A percentile compares a stretch with the other conserved stretches of the same genome.
Conservation (phyloP, 1,140 invertebrate genomes). For the Scaptomyza pallida region DNA sequence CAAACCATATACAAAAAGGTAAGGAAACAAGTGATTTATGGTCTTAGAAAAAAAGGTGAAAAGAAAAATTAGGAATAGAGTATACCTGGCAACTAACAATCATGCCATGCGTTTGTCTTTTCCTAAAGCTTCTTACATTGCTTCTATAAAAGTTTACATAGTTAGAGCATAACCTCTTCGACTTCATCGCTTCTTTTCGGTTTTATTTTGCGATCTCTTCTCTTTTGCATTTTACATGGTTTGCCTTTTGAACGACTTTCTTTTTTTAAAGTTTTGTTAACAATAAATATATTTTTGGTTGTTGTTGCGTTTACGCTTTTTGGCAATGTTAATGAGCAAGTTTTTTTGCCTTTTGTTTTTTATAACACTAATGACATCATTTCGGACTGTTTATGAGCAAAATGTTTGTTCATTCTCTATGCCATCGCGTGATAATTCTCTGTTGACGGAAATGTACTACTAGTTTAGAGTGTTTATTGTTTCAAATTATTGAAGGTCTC, state of each 20-base stretch:
- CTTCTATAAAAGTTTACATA: no score
- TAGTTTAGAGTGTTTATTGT: conserved; percentile 4
- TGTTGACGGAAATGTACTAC: conserved; percentile 23
- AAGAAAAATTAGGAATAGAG: no score
- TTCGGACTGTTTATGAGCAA: conserved; percentile 16
- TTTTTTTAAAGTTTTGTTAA: conserved; percentile 8
- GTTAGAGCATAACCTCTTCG: neutral
- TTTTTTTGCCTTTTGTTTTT: no score
- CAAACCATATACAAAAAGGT: conserved; percentile 9
- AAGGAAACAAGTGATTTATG: neutral
- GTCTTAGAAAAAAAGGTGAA: neutral
- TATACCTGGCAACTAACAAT: no score
- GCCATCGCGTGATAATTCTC: conserved; percentile 3
- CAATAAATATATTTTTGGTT: neutral
- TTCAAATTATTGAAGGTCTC: conserved; percentile 12
- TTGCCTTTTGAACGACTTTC: conserved; percentile 33
- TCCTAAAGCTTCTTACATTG: no score
- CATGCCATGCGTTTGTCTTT: no score
- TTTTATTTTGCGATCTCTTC: conserved; percentile 1
- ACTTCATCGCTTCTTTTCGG: neutral
- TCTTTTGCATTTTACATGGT: conserved; percentile 5
- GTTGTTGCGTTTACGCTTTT: conserved; percentile 19
- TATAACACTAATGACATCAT: conserved; percentile 39
- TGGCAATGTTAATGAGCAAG: conserved; percentile 22
- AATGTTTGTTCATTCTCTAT: conserved; percentile 23